Evolutionary conservation across 2,888 invertebrate genomes (phyloP), one percentile per base, ranked within the genome.

Genomic region (Apotomis betuletana): DNA sequence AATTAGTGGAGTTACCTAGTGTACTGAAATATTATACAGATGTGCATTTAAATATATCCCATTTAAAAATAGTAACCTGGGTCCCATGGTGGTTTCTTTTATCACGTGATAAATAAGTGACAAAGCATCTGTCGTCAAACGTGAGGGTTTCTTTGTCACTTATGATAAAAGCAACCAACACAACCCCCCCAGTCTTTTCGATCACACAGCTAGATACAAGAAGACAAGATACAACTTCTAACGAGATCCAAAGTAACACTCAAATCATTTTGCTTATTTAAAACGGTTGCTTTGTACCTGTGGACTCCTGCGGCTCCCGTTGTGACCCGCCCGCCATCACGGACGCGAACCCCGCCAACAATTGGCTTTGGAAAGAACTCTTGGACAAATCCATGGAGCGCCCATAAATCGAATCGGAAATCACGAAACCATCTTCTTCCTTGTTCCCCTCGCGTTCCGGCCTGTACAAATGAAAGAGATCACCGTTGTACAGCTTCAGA

Each of bases 321-420:
- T 90, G 92, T 15, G 90, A 83, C 41, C 77, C 88, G 2, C 91
- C 90, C 54, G 92, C 91, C 72, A 93, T 93, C 1, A 90, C 92
- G 0, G 92, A 90, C 0, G 92, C 89, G 72, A 93, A 91, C 0
- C 92, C 91, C 49, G 91, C 93, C 64, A 93, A 75, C 58, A 93
- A 74, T 74, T 93, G 93, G 0, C 90, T 89, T 77, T 92, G 93
- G 69, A 94, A 90, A 0, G 92, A 86, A 46, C 79, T 86, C 80
- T 92, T 93, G 4, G 90, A 85, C 67, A 93, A 75, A 75, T 93
- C 90, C 90, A 93, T 89, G 15, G 92, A 90, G 62, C 92, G 81
- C 0, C 89, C 89, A 69, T 92, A 93, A 49, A 93, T 86, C 75
- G 87, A 87, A 5, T 92, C 91, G 0, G 91, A 80, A 8, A 91